Evolutionary conservation across 2,888 invertebrate genomes (phyloP), one percentile per base, ranked within the genome.

Genomic region (Drosophila pullipes): DNA sequence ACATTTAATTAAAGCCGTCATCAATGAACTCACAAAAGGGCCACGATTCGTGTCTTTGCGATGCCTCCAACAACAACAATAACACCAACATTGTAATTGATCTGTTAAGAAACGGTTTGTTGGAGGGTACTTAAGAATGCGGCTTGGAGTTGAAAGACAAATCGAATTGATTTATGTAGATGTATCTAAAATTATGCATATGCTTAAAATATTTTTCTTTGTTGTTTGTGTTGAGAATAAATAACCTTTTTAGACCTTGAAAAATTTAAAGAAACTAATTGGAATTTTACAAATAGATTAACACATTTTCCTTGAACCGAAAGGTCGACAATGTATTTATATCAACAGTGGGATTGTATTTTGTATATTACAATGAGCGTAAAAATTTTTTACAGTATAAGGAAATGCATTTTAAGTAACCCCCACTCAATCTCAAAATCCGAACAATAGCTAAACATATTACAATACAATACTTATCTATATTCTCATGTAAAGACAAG

Each of bases 1-100:
- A 62, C 69, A 69, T 74, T 78, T 78, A 74, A 77, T 77, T 47
- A 66, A 58, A 53, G 37, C 33, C 49, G 47, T 62, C 74, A 74
- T 78, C 74, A 78, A 74, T 69, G 79, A 64, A 60, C 41, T 33
- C 50, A 50, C 31, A 22, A 61, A 60, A 64, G 63, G 74, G 47
- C 41, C 28, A 58, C 49, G 30, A 63, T 39, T 52, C 22, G 49
- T 60, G 52, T 47, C 25, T 18, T 55, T 53, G 55, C 5, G n/a
- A 60, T 28, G 25, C 54, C 61, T 62, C 22, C 39, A 55, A 54
- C 31, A 39, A 41, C 25, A 44, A 49, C 22, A 47, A 49, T 49
- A 55, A 35, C 54, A 57, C 16, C 55, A 37, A 37, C 25, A 62
- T 55, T 44, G 63, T 71, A 57, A 74, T 59, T 77, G 58, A 63